Base-by-base conservation (phyloP, 1,140 invertebrate species). In the Tetramorium simillimum region DNA sequence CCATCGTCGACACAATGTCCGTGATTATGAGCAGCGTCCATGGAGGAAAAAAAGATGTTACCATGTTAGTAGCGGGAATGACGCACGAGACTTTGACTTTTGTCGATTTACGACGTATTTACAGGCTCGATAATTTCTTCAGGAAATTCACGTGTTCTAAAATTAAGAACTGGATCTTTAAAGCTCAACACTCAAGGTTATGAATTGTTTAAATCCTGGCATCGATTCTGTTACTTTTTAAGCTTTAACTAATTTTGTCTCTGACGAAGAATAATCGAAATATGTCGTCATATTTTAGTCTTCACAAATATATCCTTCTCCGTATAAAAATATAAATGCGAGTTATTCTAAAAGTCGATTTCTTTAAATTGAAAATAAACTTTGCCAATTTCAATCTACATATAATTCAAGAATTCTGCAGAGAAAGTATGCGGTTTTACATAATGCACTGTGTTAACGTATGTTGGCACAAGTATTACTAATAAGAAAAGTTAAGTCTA, bases 11-110 rank as follows among this genome's bases (percentile, higher is more conserved):
- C 56, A 84, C 75, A 62, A 90, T 60, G 62, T 91, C 91, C 88
- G 75, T 91, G 90, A 88, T 91, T 91, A 90, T 60, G 84, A 92
- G 94, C 94, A 94, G 94, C 94, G 94, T 95, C 94, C 94, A 94
- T 92, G 86, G 90, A 91, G 88, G 87, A 93, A 94, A 93, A 84
- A 94, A 93, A 94, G 86, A 93, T 89, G 88, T 89, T 84, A 93
- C 80, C 73, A 92, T 88, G 89, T 93, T 94, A 91, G 72, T 91
- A 86, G 77, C 49, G 65, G 21, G 51, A 85, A 88, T 65, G 53
- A 78, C 9, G 65, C 24, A 46, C 56, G 63, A 72, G 14, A 37
- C 18, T 46, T 49, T 60, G 28, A 12, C 37, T 76, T 75, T 62
- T 46, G 16, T 62, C 67, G 21, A 28, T 37, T 14, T n/a, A n/a